Evolutionary conservation across 2,113 vertebrate genomes (phyloP).

Genomic region (Petrocephalus zakoni): DNA sequence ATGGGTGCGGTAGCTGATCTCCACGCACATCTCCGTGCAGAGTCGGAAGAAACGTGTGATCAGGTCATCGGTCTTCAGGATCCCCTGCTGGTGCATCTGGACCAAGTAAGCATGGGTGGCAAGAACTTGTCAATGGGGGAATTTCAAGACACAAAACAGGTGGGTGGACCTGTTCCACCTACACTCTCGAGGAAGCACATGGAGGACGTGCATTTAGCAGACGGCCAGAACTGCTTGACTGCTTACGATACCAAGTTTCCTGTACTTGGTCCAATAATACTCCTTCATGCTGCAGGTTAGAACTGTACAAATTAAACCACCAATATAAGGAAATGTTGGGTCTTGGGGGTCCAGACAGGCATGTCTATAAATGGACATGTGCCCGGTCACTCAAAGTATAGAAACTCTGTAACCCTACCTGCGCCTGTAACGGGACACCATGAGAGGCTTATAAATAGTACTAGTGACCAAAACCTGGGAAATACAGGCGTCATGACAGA

Average conservation of each 20-base stretch:
- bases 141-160: neutral
- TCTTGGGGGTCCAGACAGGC: neutral
- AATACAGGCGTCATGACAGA: neutral
- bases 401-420: neutral
- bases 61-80: constrained; percentile 94
- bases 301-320: neutral
- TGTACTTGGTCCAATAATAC: neutral
- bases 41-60: constrained; percentile 97
- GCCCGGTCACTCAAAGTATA: neutral
- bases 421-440: neutral
- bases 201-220: neutral
- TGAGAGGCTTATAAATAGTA: neutral
- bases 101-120: neutral
- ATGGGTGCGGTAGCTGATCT: constrained; percentile 95
- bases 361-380: neutral
- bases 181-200: neutral
- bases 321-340: neutral
- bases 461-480: neutral
- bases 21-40: constrained; percentile 98
- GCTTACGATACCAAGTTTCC: neutral
- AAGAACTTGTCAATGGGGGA: neutral
- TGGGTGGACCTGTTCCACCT: neutral
- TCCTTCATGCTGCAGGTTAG: neutral
- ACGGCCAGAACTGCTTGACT: neutral
- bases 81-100: constrained; percentile 98